Percentiles rank a stretch among this genome's conserved stretches.
Evolutionary conservation across 2,113 vertebrate species (phyloP).

Genomic region (Heterotis niloticus): DNA sequence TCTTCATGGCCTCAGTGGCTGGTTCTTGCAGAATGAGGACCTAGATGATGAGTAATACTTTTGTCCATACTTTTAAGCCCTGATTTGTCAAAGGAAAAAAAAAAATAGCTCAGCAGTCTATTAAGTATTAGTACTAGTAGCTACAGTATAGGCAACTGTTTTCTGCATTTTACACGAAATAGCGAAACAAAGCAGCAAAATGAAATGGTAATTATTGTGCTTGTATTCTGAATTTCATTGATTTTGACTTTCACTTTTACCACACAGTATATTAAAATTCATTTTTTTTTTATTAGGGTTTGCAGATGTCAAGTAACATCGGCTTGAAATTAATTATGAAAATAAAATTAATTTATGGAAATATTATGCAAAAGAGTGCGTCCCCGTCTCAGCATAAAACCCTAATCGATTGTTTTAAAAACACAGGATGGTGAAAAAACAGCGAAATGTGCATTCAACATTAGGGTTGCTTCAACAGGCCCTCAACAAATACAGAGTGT

Average conservation of each 20-base stretch:
- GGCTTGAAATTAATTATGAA: background rate
- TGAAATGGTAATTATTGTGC: background rate
- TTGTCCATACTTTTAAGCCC: too few relatives aligned
- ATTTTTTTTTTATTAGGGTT: background rate
- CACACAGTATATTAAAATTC: background rate
- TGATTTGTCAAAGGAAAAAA: too few relatives aligned
- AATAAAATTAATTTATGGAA: background rate
- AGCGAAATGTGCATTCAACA: slow-evolving; percentile 16
- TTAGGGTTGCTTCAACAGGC: slow-evolving; percentile 13
- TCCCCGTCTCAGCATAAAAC: background rate
- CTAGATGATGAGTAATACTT: too few relatives aligned
- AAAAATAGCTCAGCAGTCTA: too few relatives aligned
- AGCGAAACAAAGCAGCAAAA: too few relatives aligned
- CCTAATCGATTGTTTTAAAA: background rate
- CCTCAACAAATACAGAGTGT: slow-evolving; percentile 18
- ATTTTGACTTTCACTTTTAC: background rate
- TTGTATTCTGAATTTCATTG: background rate
- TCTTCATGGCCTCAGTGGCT: too few relatives aligned
- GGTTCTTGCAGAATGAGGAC: too few relatives aligned
- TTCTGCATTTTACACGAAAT: too few relatives aligned
- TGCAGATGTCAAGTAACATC: background rate
- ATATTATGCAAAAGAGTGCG: background rate
- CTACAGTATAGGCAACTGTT: too few relatives aligned
- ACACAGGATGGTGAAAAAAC: background rate
- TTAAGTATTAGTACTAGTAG: too few relatives aligned